Evolutionary conservation across 2,797 vertebrate genomes (phyloP), one percentile per base, ranked within the genome.

Genomic region (Petrocephalus sullivani): DNA sequence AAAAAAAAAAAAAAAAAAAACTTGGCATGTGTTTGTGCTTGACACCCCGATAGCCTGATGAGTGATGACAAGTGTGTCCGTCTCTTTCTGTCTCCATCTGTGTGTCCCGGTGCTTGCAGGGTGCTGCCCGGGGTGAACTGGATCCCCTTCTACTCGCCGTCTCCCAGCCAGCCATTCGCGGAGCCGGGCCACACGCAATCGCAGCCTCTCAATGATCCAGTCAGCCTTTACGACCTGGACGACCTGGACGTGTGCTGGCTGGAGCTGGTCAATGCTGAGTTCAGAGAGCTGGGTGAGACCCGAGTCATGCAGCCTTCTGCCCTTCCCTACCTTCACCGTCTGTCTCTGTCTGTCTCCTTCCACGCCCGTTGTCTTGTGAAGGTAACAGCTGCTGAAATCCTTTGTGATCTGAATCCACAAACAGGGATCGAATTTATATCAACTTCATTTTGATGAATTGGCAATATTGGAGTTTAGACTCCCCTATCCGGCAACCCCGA

Each of bases 241-340:
- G 98, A 99, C 92, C 96, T 98, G 12, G 98, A 99, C 12, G 97
- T 97, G 12, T 95, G 95, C 92, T 99, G 98, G 98, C 93, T 99
- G 93, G 97, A 97, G 89, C 95, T 98, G 88, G 97, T 97, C 90
- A 99, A 99, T 92, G 94, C 94, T 0, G 98, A 99, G 93, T 97
- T 99, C 91, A 97, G 95, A 94, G 96, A 97, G 91, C 97, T 98
- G 96, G 97, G 98, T 99, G 95, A 93, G 94, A 33, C 41, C 0
- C 2, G 67, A 41, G 23, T 85, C 14, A 19, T 12, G 1, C 12
- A 33, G 33, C 9, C 67, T 75, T 46, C 10, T 41, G 14, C 33
- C 67, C 14, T 10, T 14, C 28, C 64, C 28, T 10, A 1, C 28
- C 10, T 33, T 14, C 28, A 4, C 64, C 21, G 0, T 75, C 41